phyloP scores from a whole-genome alignment of 2,113 vertebrate species.

The Hypomesus transpacificus region DNA sequence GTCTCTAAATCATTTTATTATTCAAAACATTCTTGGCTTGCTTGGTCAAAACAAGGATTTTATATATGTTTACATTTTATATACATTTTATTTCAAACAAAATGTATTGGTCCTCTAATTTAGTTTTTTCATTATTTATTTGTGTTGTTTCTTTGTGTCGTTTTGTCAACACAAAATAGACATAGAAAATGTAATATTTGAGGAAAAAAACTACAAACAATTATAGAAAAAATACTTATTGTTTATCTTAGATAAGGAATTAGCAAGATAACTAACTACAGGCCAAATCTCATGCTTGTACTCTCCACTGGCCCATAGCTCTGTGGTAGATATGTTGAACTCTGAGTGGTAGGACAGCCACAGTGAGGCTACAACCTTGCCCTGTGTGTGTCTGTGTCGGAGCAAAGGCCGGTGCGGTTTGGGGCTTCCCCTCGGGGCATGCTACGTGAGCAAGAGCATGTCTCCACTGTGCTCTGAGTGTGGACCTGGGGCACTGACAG shows the following conservation, averaged over 20 bases:
- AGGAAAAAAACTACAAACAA: neutral
- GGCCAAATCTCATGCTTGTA: neutral
- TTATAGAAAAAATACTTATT: neutral
- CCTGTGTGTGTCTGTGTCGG: conserved; percentile 42
- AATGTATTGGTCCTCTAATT: too few species aligned
- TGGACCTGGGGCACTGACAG: conserved; percentile 24
- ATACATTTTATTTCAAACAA: too few species aligned
- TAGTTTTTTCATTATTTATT: too few species aligned
- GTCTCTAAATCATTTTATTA: too few species aligned
- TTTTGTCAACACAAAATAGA: neutral
- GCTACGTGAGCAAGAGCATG: conserved; percentile 46
- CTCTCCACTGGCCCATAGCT: neutral
- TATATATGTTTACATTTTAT: too few species aligned
- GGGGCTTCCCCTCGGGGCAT: conserved; percentile 43
- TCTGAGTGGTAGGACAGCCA: conserved; percentile 30
- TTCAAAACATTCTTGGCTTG: too few species aligned
- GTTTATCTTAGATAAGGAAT: neutral
- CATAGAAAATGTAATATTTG: neutral
- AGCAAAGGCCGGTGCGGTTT: conserved; percentile 48
- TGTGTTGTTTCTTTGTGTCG: too few species aligned
- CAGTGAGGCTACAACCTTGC: conserved; percentile 32
- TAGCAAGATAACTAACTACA: too few species aligned
- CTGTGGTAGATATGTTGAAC: conserved; percentile 10
- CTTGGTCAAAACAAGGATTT: too few species aligned
- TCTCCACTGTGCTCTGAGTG: conserved; percentile 25